phyloP scores from a whole-genome alignment of 1,140 invertebrate genomes.

The Steinernema khuongi region DNA sequence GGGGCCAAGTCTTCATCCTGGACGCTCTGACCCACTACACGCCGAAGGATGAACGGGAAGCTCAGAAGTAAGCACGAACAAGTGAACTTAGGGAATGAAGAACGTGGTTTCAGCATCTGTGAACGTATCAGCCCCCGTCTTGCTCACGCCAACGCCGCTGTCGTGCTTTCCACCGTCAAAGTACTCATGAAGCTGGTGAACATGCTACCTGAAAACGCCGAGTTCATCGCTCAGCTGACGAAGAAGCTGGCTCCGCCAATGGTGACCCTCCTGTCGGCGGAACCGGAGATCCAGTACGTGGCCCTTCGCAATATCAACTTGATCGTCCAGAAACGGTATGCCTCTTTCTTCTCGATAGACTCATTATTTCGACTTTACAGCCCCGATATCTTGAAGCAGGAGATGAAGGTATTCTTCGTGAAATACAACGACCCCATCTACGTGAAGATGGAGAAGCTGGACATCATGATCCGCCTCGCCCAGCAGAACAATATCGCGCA shows the following conservation, averaged over 20 bases:
- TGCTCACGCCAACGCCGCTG: conserved; percentile 97
- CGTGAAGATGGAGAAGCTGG: conserved; percentile 96
- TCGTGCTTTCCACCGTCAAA: conserved; percentile 97
- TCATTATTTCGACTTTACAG: conserved; percentile 60
- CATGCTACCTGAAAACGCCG: conserved; percentile 83
- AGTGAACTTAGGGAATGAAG: background rate
- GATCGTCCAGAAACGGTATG: conserved; percentile 85
- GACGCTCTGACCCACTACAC: conserved; percentile 95
- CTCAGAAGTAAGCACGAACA: conserved; percentile 71
- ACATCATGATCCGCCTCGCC: conserved; percentile 98
- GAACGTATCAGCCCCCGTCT: conserved; percentile 93
- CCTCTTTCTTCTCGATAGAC: conserved; percentile 14
- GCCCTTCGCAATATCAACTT: conserved; percentile 96
- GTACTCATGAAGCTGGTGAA: conserved; percentile 94
- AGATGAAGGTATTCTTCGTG: conserved; percentile 99
- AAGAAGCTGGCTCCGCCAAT: conserved; percentile 98
- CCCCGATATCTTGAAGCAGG: conserved; percentile 96
- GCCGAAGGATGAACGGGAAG: conserved; percentile 92
- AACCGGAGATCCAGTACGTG: conserved; percentile 98
- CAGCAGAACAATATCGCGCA: conserved; percentile 97
- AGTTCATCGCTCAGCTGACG: conserved; percentile 85
- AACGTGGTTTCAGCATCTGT: conserved; percentile 71
- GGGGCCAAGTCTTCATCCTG: conserved; percentile 77
- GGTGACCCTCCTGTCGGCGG: conserved; percentile 91
- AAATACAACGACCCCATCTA: conserved; percentile 99